Percentiles rank a stretch among this genome's conserved stretches.
phyloP scores from a whole-genome alignment of 2,888 invertebrate species.

The Erebia epiphron region DNA sequence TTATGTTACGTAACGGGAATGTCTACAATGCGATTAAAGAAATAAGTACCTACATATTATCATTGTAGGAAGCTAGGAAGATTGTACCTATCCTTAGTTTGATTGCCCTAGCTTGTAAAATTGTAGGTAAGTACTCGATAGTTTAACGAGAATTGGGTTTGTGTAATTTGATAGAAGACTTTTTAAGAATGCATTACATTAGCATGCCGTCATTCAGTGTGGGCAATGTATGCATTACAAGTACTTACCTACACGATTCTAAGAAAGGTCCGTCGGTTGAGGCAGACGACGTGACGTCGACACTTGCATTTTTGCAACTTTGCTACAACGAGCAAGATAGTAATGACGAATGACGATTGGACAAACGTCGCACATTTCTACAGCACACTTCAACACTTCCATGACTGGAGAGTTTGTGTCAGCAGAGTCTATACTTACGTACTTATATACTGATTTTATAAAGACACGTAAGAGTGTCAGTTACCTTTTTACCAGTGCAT shows the following conservation, averaged over 20 bases:
- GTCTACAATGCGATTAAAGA: slow-evolving; percentile 4
- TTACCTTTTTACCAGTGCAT: too few species aligned
- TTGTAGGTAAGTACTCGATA: not conserved
- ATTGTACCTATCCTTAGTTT: not conserved
- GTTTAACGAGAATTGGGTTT: slow-evolving; percentile 37
- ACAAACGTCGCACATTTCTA: slow-evolving; percentile 43
- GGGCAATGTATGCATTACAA: slow-evolving; percentile 54
- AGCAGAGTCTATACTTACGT: not conserved
- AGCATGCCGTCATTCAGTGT: slow-evolving; percentile 65
- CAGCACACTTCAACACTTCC: slow-evolving; percentile 35
- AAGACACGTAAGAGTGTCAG: too few species aligned
- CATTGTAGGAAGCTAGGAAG: too few species aligned
- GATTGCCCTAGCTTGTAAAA: not conserved
- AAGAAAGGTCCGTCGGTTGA: slow-evolving; percentile 47
- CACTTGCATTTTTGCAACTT: slow-evolving; percentile 35
- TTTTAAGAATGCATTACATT: slow-evolving; percentile 66
- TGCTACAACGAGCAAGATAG: slow-evolving; percentile 61
- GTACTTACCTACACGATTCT: slow-evolving; percentile 54
- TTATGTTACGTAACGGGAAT: slow-evolving; percentile 24
- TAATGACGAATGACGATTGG: slow-evolving; percentile 49
- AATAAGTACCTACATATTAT: not conserved
- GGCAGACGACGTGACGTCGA: slow-evolving; percentile 44
- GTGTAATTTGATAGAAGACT: slow-evolving; percentile 62
- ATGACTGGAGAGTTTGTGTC: slow-evolving; percentile 13
- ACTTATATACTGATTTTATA: too few species aligned